These are phyloP conservation scores for Diorhabda sublineata DNA, from an alignment of 1,140 invertebrate species.

Conservation along the genomic window DNA sequence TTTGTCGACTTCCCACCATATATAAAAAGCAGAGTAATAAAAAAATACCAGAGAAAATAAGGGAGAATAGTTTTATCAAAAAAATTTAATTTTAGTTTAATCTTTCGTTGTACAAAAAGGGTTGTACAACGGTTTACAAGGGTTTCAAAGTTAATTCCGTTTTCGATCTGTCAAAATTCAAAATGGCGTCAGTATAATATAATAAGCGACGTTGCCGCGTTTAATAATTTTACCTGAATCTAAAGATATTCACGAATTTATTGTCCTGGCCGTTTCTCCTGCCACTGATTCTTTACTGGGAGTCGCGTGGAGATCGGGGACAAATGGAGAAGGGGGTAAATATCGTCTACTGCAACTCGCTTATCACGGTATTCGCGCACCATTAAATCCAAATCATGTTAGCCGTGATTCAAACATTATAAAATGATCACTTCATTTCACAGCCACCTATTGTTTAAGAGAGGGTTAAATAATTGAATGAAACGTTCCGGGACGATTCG, in stretches of 20 bases:
- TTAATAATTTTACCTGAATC: not conserved
- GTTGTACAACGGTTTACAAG: no score
- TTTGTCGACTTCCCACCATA: no score
- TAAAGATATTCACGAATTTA: not conserved
- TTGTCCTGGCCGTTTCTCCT: not conserved
- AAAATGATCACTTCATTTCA: constrained; percentile 49
- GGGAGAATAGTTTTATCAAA: no score
- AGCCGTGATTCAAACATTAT: constrained; percentile 48
- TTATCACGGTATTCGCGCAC: constrained; percentile 47
- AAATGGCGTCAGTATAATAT: not conserved
- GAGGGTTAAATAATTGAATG: constrained; percentile 50
- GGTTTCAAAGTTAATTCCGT: not conserved
- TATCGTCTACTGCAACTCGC: constrained; percentile 41
- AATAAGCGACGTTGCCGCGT: not conserved
- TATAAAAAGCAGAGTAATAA: no score
- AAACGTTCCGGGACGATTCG: not conserved
- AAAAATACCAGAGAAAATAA: no score
- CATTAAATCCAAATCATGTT: constrained; percentile 50
- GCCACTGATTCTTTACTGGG: not conserved
- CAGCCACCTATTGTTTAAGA: constrained; percentile 50
- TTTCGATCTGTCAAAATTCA: not conserved
- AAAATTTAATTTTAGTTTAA: no score
- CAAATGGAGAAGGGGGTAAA: constrained; percentile 18
- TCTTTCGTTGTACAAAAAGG: no score
- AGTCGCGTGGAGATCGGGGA: constrained; percentile 11